Conservation (phyloP, 2,888 invertebrate genomes). For the Invenusta paracnida region DNA sequence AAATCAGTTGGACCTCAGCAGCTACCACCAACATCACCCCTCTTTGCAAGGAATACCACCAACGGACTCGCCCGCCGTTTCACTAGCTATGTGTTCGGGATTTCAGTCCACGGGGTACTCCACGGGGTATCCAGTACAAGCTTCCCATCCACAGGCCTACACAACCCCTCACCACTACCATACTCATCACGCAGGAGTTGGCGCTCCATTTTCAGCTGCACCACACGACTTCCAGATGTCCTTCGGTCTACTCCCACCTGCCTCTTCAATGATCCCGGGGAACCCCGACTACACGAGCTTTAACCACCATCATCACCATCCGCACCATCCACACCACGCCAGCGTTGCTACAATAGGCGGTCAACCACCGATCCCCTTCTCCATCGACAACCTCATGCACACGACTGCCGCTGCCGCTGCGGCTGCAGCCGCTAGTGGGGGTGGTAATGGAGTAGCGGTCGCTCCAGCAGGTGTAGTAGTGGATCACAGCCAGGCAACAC, state of each 20-base stretch:
- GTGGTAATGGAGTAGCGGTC: too few species aligned
- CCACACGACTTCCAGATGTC: conserved; percentile 1
- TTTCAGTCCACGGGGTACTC: not conserved
- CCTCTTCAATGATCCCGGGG: not conserved
- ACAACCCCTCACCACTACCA: not conserved
- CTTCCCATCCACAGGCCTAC: not conserved
- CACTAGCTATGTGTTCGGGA: not conserved
- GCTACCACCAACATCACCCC: not conserved
- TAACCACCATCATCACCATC: not conserved
- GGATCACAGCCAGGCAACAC: not conserved
- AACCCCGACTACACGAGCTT: not conserved
- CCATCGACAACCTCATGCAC: conserved; percentile 36
- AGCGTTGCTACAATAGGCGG: not conserved
- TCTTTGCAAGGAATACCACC: not conserved
- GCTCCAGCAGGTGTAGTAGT: too few species aligned
- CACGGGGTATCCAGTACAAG: not conserved
- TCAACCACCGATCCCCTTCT: conserved; percentile 17
- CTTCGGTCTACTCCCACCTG: not conserved
- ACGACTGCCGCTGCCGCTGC: conserved; percentile 2
- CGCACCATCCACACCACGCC: not conserved
- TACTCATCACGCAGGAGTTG: not conserved
- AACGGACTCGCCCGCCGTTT: not conserved
- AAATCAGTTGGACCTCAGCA: not conserved
- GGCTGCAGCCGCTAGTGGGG: too few species aligned
- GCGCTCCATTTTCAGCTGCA: not conserved